phyloP scores from a whole-genome alignment of 1,140 invertebrate genomes.

The Caenorhabditis briggsae region DNA sequence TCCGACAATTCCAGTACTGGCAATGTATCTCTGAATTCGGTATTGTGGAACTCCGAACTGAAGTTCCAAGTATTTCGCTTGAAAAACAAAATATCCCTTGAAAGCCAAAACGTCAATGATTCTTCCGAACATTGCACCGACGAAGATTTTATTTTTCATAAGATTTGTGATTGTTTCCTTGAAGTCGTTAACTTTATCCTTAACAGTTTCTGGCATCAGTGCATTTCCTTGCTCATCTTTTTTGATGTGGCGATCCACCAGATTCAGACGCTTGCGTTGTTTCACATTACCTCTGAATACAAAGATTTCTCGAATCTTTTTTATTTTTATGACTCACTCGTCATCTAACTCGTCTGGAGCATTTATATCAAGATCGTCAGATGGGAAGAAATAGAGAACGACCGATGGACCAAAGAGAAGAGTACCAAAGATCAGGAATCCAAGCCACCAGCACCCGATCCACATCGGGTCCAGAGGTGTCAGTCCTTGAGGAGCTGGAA shows the following conservation, averaged over 20 bases:
- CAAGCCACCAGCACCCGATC: conserved; percentile 72
- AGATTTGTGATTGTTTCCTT: conserved; percentile 55
- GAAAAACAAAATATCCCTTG: conserved; percentile 69
- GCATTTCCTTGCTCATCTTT: conserved; percentile 64
- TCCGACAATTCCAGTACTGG: conserved; percentile 64
- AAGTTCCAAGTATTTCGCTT: conserved; percentile 66
- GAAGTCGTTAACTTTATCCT: conserved; percentile 66
- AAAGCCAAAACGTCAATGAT: conserved; percentile 69
- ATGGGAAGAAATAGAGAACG: conserved; percentile 64
- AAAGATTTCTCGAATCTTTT: neutral
- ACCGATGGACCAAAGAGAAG: conserved; percentile 68
- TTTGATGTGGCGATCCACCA: conserved; percentile 65
- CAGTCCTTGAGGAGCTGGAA: conserved; percentile 68
- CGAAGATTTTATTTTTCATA: conserved; percentile 66
- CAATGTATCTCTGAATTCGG: conserved; percentile 66
- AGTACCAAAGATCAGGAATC: conserved; percentile 68
- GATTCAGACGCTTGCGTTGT: conserved; percentile 57
- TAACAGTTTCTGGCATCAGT: conserved; percentile 62
- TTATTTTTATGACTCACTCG: neutral
- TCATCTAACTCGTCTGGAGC: conserved; percentile 60
- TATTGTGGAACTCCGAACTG: conserved; percentile 69
- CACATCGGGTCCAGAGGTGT: conserved; percentile 68
- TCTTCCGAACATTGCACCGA: conserved; percentile 68
- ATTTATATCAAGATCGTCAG: conserved; percentile 47
- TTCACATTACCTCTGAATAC: conserved; percentile 45